phyloP scores from a whole-genome alignment of 1,140 invertebrate genomes.

The Drosophila melanica region DNA sequence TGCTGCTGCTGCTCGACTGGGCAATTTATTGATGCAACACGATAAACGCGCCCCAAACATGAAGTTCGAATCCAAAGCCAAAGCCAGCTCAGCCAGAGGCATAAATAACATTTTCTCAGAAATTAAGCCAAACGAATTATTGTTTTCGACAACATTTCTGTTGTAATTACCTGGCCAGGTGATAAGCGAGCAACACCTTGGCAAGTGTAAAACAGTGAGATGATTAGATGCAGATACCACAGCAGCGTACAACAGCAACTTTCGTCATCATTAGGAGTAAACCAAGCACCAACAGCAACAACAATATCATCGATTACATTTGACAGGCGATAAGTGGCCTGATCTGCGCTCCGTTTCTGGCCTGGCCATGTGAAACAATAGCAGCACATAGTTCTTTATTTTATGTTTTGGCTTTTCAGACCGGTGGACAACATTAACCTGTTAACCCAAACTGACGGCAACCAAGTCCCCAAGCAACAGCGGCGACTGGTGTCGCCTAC shows the following conservation, averaged over 20 bases:
- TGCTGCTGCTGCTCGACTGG: conserved; percentile 33
- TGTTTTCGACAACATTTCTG: conserved; percentile 71
- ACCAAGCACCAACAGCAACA: conserved; percentile 19
- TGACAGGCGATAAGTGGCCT: conserved; percentile 76
- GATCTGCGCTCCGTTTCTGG: conserved; percentile 47
- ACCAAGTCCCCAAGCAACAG: conserved; percentile 62
- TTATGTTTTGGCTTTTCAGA: conserved; percentile 25
- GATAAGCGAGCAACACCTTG: conserved; percentile 72
- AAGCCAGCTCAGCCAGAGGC: conserved; percentile 27
- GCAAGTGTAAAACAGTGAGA: conserved; percentile 50
- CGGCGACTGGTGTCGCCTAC: conserved; percentile 67
- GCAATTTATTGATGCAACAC: conserved; percentile 79
- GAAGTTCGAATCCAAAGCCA: conserved; percentile 27
- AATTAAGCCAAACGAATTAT: conserved; percentile 79
- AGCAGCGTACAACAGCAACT: conserved; percentile 13
- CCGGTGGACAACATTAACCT: conserved; percentile 77
- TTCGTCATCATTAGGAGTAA: conserved; percentile 51
- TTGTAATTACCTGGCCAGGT: conserved; percentile 75
- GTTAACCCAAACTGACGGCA: conserved; percentile 81
- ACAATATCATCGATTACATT: conserved; percentile 70
- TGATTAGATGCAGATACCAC: conserved; percentile 52
- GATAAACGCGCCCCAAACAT: conserved; percentile 77
- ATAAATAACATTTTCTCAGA: conserved; percentile 79
- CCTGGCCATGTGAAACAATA: conserved; percentile 63
- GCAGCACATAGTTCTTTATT: conserved; percentile 56